Base-by-base conservation (phyloP, 2,797 vertebrate genomes). In the Sparidentex hasta region DNA sequence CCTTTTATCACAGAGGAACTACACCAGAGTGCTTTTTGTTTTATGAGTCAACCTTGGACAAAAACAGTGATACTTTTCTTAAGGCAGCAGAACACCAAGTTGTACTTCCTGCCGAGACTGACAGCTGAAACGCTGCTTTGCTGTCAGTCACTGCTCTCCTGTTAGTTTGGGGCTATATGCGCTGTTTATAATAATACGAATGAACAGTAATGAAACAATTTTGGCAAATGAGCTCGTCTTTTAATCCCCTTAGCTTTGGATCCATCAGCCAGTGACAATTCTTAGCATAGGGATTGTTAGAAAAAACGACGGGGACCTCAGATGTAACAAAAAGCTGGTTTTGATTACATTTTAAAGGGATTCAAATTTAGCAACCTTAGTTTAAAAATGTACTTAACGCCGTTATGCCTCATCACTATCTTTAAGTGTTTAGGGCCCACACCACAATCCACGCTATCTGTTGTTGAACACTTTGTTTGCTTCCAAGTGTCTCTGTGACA, bases 191-290 rank as follows among this genome's bases (percentile, higher is more conserved):
- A 84, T 87, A 84, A 84, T 46, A 62, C 74, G 27, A 82, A 82
- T 50, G 41, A 88, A 87, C 74, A 76, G 70, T 63, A 74, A 82
- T 72, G 16, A 80, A 83, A 81, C 59, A 64, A 77, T 74, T 83
- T 72, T 51, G 66, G 79, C 70, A 82, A 87, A 85, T 64, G 17
- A 75, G 65, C 76, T 87, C 66, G 63, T 89, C 64, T 85, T 87
- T 86, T 82, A 87, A 86, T 90, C 84, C 79, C 84, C 86, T 76
- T 88, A 87, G 74, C 38, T 84, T 52, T 62, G 61, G 81, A 68
- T 84, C 70, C 68, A 75, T 83, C 76, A 88, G 74, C 79, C 72
- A 87, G 51, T 80, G 73, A 78, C 44, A 64, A 68, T 73, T 74
- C 65, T 64, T 55, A 71, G 47, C 68, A 83, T 82, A 69, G 77